Evolutionary conservation across 2,888 invertebrate species (phyloP).

Genomic region (Orthosia incerta): DNA sequence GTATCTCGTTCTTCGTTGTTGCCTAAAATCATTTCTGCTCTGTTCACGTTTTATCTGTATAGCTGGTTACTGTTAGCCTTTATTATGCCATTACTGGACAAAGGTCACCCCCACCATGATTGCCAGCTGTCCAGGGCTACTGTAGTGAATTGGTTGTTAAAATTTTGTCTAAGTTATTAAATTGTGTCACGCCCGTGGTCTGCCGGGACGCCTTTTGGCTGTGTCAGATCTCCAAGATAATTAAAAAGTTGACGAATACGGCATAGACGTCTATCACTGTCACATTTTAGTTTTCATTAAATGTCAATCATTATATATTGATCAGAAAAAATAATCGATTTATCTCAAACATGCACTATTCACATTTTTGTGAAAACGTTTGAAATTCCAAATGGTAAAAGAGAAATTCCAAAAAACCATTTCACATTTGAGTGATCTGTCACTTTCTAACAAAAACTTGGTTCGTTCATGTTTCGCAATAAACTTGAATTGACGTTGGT

Average conservation of each 20-base stretch:
- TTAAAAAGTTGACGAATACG: background rate
- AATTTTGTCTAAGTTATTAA: too few species aligned
- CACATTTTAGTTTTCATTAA: background rate
- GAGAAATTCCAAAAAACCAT: slow-evolving; percentile 12
- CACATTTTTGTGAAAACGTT: slow-evolving; percentile 24
- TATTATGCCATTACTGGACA: too few species aligned
- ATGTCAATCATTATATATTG: background rate
- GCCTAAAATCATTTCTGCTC: too few species aligned
- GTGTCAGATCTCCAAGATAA: too few species aligned
- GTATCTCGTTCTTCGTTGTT: background rate
- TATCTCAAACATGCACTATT: background rate
- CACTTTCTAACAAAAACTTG: slow-evolving; percentile 35
- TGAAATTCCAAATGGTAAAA: slow-evolving; percentile 17
- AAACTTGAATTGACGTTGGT: slow-evolving; percentile 37
- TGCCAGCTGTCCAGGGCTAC: too few species aligned
- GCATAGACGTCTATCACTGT: background rate
- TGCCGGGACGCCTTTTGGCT: too few species aligned
- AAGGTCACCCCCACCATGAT: too few species aligned
- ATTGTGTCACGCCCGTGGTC: too few species aligned
- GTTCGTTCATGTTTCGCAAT: slow-evolving; percentile 24
- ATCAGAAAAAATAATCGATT: slow-evolving; percentile 11
- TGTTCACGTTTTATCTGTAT: background rate
- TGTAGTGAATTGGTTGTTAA: too few species aligned
- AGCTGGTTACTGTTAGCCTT: too few species aligned
- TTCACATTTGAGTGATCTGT: slow-evolving; percentile 27